phyloP scores from a whole-genome alignment of 2,113 vertebrate genomes.

The Aptenodytes forsteri region DNA sequence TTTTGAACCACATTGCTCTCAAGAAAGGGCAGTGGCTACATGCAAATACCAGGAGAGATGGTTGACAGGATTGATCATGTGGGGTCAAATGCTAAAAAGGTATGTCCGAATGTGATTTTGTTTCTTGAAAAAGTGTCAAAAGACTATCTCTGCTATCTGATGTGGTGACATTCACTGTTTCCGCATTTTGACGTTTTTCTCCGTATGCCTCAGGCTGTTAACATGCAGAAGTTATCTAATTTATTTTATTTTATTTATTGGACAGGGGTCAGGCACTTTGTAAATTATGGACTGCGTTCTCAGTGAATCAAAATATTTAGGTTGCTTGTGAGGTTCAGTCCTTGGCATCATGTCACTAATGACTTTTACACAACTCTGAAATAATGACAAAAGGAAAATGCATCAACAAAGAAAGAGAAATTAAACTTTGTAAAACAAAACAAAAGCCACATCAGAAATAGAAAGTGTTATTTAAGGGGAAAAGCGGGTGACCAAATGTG shows the following conservation, averaged over 20 bases:
- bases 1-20: background rate
- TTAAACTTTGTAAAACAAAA: conserved; percentile 64
- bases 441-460: conserved; percentile 51
- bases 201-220: background rate
- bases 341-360: conserved; percentile 75
- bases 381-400: conserved; percentile 69
- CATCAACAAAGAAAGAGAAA: conserved; percentile 62
- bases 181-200: background rate
- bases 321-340: conserved; percentile 61
- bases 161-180: background rate
- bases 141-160: background rate
- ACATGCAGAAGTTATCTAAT: background rate
- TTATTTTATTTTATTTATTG: conserved; percentile 56
- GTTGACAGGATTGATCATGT: background rate
- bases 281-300: conserved; percentile 59
- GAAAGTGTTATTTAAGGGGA: conserved; percentile 29
- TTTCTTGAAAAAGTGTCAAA: background rate
- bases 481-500: conserved; percentile 25
- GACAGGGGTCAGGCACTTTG: conserved; percentile 19
- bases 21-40: background rate
- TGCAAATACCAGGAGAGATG: background rate
- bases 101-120: background rate
- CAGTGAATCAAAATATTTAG: conserved; percentile 71
- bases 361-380: conserved; percentile 67
- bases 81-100: background rate